phyloP scores from a whole-genome alignment of 1,140 invertebrate species.

The Ostrea denselamellosa region DNA sequence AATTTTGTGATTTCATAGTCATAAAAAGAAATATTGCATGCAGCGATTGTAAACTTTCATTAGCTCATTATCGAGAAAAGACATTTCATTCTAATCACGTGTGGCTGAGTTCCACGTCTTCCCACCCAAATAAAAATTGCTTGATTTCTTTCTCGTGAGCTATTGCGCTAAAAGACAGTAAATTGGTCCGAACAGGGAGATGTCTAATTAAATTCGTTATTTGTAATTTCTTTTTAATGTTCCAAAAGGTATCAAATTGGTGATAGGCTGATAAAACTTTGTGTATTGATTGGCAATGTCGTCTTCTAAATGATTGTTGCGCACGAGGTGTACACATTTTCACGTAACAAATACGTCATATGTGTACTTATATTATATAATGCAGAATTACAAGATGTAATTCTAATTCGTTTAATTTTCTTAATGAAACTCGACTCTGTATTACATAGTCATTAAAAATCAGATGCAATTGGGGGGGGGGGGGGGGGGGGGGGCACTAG shows the following conservation, averaged over 20 bases:
- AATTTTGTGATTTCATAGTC: not conserved
- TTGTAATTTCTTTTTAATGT: not conserved
- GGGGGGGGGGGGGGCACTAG: too few species aligned
- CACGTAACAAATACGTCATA: not conserved
- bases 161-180: slow-evolving; percentile 1
- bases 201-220: not conserved
- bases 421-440: not conserved
- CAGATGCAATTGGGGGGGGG: not conserved
- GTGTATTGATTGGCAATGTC: not conserved
- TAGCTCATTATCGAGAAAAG: slow-evolving; percentile 17
- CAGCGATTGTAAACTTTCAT: not conserved
- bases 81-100: slow-evolving; percentile 15
- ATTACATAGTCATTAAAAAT: not conserved
- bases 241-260: not conserved
- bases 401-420: too few species aligned
- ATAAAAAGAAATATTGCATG: slow-evolving; percentile 7
- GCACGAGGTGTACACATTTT: not conserved
- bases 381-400: too few species aligned
- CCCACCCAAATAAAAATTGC: not conserved
- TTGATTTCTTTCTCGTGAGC: not conserved
- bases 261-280: not conserved
- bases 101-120: not conserved
- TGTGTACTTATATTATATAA: not conserved
- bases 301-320: not conserved
- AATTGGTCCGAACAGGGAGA: slow-evolving; percentile 2